Conservation (phyloP, 2,113 vertebrate genomes). For the Salvelinus alpinus region DNA sequence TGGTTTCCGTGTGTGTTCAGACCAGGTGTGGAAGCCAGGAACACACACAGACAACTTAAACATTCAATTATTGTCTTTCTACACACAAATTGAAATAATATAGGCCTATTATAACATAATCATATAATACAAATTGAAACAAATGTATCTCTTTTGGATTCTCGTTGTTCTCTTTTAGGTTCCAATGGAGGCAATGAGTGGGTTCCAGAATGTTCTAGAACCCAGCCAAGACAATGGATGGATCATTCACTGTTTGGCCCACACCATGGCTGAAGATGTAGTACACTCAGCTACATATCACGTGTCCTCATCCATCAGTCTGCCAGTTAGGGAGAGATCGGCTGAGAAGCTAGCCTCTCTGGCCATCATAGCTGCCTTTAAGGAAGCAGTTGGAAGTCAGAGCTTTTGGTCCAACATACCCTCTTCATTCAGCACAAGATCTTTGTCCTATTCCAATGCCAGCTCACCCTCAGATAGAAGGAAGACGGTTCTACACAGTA, state of each 20-base stretch:
- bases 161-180: conserved; percentile 39
- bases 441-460: background rate
- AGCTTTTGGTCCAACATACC: background rate
- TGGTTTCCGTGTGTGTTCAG: too few species aligned
- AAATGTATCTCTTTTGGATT: too few species aligned
- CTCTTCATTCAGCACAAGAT: background rate
- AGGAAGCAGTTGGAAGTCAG: conserved; percentile 33
- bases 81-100: too few species aligned
- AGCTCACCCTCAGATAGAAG: background rate
- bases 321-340: conserved; percentile 35
- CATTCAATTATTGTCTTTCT: too few species aligned
- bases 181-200: conserved; percentile 26
- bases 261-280: conserved; percentile 55
- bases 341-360: conserved; percentile 44
- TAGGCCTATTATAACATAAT: too few species aligned
- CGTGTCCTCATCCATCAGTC: background rate
- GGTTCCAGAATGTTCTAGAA: conserved; percentile 3
- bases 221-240: background rate
- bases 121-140: background rate
- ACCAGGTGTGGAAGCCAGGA: too few species aligned
- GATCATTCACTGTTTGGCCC: conserved; percentile 57
- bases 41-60: too few species aligned
- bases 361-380: conserved; percentile 44
- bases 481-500: background rate
- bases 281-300: conserved; percentile 34